Conservation (phyloP, 37 sponge, comb jelly and placozoan genomes). For the Hormiphora californensis region DNA sequence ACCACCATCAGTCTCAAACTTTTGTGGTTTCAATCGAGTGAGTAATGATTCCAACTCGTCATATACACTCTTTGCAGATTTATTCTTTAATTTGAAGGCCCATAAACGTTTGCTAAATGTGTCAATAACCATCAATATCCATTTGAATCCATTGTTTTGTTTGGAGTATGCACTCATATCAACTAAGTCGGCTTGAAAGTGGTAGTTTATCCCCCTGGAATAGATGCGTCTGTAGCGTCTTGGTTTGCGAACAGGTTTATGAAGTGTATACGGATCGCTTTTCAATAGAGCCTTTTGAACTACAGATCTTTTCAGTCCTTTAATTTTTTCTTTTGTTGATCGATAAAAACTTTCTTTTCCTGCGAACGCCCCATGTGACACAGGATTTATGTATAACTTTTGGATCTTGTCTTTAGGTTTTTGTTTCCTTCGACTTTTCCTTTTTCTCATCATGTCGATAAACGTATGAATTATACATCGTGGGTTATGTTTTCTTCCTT, state of each 20-base stretch:
- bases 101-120: not conserved
- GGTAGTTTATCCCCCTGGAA: not conserved
- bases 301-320: not conserved
- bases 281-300: not conserved
- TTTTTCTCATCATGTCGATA: no score
- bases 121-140: constrained; percentile 1
- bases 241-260: not conserved
- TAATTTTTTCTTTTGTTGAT: not conserved
- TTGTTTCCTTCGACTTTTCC: no score
- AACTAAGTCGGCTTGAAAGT: not conserved
- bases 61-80: not conserved
- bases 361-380: not conserved
- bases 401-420: no score
- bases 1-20: not conserved
- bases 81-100: not conserved
- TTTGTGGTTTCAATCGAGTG: not conserved
- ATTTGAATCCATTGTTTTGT: not conserved
- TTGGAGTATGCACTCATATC: not conserved
- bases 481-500: no score
- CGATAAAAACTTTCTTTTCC: not conserved
- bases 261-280: constrained; percentile 3
- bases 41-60: not conserved
- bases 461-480: no score
- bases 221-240: not conserved
- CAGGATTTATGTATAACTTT: not conserved